These are phyloP conservation scores for Protophormia terraenovae DNA, from an alignment of 2,888 invertebrate species.

Conservation along the genomic window DNA sequence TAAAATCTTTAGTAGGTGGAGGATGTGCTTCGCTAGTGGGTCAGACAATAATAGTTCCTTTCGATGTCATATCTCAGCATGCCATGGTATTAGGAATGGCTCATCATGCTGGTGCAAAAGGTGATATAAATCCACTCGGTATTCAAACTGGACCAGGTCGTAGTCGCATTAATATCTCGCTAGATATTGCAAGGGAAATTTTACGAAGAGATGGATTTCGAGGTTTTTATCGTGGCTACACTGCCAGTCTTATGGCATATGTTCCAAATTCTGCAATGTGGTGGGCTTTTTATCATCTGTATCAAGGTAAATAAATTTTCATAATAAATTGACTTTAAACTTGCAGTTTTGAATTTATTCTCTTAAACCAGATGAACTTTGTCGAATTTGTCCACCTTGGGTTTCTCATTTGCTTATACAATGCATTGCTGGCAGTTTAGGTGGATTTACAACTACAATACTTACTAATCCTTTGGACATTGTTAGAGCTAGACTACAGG, in stretches of 20 bases:
- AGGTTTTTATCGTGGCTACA: conserved; percentile 97
- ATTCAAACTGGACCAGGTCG: conserved; percentile 85
- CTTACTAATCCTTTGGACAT: conserved; percentile 98
- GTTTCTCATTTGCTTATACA: conserved; percentile 93
- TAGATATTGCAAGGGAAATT: conserved; percentile 89
- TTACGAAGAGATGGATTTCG: conserved; percentile 90
- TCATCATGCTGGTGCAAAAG: conserved; percentile 79
- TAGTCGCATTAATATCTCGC: conserved; percentile 86
- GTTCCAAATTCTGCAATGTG: conserved; percentile 98
- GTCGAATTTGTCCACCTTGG: conserved; percentile 87
- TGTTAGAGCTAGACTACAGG: conserved; percentile 95
- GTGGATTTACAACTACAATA: conserved; percentile 95
- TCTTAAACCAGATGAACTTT: conserved; percentile 87
- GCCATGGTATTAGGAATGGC: conserved; percentile 94
- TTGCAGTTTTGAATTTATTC: background rate
- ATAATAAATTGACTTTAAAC: background rate
- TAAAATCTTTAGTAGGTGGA: conserved; percentile 92
- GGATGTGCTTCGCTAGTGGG: conserved; percentile 95
- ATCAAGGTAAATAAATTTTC: conserved; percentile 87
- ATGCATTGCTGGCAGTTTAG: conserved; percentile 93
- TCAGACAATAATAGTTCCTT: conserved; percentile 97
- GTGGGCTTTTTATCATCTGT: conserved; percentile 97
- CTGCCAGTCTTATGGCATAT: conserved; percentile 94
- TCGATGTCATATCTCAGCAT: conserved; percentile 98
- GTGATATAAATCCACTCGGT: conserved; percentile 88